These are phyloP conservation scores for Aromia moschata DNA, from an alignment of 2,888 invertebrate genomes.

Conservation along the genomic window DNA sequence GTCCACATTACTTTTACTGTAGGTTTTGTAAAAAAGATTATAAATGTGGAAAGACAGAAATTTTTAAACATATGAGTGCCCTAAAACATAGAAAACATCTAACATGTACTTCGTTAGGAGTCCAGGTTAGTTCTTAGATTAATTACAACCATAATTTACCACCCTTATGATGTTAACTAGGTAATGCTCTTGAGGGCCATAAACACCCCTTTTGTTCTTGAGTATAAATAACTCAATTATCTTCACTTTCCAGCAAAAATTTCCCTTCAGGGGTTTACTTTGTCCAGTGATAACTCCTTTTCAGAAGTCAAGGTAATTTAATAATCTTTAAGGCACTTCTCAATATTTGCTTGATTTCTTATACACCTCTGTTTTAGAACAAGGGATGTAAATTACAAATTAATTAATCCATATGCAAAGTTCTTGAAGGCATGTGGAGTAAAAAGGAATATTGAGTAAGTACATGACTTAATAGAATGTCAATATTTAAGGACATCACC, in stretches of 20 bases:
- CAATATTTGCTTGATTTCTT: background rate
- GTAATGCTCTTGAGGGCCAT: no score
- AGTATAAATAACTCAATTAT: no score
- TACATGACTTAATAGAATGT: constrained; percentile 49
- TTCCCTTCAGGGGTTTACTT: constrained; percentile 56
- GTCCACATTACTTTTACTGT: constrained; percentile 58
- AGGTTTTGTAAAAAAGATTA: constrained; percentile 60
- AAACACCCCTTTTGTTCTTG: no score
- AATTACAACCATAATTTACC: no score
- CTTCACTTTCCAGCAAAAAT: constrained; percentile 53
- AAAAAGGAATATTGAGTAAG: constrained; percentile 59
- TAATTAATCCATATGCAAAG: constrained; percentile 67
- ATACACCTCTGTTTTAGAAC: constrained; percentile 38
- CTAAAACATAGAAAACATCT: constrained; percentile 56
- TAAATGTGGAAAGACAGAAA: constrained; percentile 58
- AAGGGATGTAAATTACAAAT: constrained; percentile 49
- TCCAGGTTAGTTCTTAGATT: constrained; percentile 46
- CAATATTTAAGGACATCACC: no score
- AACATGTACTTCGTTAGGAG: constrained; percentile 39
- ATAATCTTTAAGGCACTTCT: constrained; percentile 1
- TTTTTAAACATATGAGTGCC: constrained; percentile 58
- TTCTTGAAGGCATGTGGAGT: constrained; percentile 71
- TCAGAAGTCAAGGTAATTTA: constrained; percentile 47
- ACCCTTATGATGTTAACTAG: no score
- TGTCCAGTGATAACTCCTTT: constrained; percentile 60